Conservation (phyloP, 1,140 invertebrate genomes). For the Caenorhabditis tropicalis region DNA sequence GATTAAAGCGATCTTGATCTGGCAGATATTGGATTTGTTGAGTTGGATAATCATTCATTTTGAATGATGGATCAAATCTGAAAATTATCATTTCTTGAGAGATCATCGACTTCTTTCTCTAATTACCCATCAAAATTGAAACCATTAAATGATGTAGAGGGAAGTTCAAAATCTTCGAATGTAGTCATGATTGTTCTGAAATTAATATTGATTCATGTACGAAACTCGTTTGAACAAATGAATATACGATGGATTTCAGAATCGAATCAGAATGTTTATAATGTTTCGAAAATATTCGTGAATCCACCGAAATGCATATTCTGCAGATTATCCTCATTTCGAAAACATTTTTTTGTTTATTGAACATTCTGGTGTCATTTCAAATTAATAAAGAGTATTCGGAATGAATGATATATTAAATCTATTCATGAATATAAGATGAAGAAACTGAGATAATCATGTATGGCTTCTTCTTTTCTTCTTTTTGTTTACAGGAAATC, state of each 20-base stretch:
- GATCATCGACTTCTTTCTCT: not conserved
- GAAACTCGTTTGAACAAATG: not conserved
- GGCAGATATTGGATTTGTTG: not conserved
- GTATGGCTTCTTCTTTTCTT: no score
- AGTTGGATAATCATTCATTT: not conserved
- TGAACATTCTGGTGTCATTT: no score
- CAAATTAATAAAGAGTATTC: no score
- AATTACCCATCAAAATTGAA: not conserved
- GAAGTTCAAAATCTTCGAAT: conserved; percentile 16
- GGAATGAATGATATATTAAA: no score
- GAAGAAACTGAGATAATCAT: no score
- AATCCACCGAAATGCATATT: not conserved
- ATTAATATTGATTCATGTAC: not conserved
- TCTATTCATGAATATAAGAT: no score
- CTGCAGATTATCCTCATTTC: not conserved
- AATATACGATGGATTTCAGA: not conserved
- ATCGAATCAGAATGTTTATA: not conserved
- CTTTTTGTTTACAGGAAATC: no score
- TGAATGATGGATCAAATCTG: not conserved
- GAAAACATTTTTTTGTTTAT: no score
- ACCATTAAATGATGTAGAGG: not conserved
- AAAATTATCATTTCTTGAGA: not conserved
- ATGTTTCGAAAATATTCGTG: not conserved
- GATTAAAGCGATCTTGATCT: not conserved
- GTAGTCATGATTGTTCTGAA: not conserved